Percentiles rank a stretch among this genome's conserved stretches.
Evolutionary conservation across 2,888 invertebrate genomes (phyloP).

Genomic region (Conops quadrifasciatus): DNA sequence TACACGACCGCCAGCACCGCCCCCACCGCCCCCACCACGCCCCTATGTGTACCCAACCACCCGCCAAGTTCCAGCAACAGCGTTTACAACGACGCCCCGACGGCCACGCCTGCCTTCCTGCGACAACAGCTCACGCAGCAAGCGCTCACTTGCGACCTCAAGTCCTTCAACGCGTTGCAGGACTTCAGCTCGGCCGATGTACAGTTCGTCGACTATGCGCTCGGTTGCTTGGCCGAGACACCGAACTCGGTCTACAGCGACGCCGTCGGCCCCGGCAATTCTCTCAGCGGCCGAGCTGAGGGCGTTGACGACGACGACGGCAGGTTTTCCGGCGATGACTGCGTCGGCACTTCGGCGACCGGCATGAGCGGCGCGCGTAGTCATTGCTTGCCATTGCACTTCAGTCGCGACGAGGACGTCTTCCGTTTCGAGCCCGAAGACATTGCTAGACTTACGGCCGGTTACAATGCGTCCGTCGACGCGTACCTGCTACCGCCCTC

Average conservation of each 20-base stretch:
- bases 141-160: conserved; percentile 44
- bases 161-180: conserved; percentile 41
- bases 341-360: conserved; percentile 39
- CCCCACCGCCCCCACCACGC: conserved; percentile 14
- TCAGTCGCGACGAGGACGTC: conserved; percentile 57
- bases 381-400: conserved; percentile 42
- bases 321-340: conserved; percentile 44
- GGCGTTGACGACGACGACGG: conserved; percentile 49
- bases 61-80: conserved; percentile 33
- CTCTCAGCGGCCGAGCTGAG: conserved; percentile 29
- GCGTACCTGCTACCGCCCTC: conserved; percentile 42
- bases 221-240: conserved; percentile 57
- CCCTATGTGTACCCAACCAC: conserved; percentile 7
- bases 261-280: conserved; percentile 14
- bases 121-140: conserved; percentile 47
- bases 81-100: conserved; percentile 37
- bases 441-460: conserved; percentile 60
- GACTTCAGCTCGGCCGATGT: conserved; percentile 52
- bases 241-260: conserved; percentile 62
- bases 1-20: conserved; percentile 21
- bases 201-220: conserved; percentile 53
- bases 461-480: conserved; percentile 39
- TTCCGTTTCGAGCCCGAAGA: conserved; percentile 66
- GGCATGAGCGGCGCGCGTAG: conserved; percentile 28
- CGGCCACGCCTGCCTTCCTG: conserved; percentile 49